Evolutionary conservation across 2,888 invertebrate species (phyloP).

Genomic region (Fragum sueziense): DNA sequence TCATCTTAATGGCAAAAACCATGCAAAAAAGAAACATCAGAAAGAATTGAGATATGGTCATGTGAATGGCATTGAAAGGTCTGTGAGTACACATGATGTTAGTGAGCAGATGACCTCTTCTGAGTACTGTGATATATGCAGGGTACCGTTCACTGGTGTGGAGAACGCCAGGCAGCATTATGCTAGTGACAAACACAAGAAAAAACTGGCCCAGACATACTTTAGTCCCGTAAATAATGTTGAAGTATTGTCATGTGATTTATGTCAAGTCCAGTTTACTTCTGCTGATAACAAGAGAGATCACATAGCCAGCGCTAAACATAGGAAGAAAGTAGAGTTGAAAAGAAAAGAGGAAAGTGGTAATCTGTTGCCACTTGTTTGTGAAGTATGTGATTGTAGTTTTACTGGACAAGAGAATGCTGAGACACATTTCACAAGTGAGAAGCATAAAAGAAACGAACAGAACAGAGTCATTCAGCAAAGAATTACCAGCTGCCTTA

Average conservation of each 20-base stretch:
- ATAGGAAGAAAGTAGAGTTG: slow-evolving; percentile 53
- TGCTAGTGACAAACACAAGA: slow-evolving; percentile 65
- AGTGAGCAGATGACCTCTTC: background rate
- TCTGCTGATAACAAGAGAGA: slow-evolving; percentile 64
- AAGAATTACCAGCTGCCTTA: no score
- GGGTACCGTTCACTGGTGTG: slow-evolving; percentile 34
- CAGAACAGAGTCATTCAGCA: slow-evolving; percentile 33
- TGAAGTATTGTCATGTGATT: slow-evolving; percentile 8
- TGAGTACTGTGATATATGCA: slow-evolving; percentile 26
- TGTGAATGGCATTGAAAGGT: background rate
- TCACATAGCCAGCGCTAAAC: slow-evolving; percentile 67
- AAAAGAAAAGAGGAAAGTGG: slow-evolving; percentile 22
- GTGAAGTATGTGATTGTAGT: slow-evolving; percentile 39
- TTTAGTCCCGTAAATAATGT: slow-evolving; percentile 50
- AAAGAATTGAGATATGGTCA: background rate
- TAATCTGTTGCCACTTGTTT: slow-evolving; percentile 21
- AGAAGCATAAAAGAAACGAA: slow-evolving; percentile 61
- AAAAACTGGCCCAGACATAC: slow-evolving; percentile 35
- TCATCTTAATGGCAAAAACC: slow-evolving; percentile 65
- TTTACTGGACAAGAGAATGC: slow-evolving; percentile 61
- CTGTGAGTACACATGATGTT: no score
- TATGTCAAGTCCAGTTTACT: slow-evolving; percentile 38
- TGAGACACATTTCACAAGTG: slow-evolving; percentile 62
- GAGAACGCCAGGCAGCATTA: slow-evolving; percentile 69
- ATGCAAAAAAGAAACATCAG: slow-evolving; percentile 43